phyloP scores from a whole-genome alignment of 2,888 invertebrate genomes.

The Synanthedon andrenaeformis region DNA sequence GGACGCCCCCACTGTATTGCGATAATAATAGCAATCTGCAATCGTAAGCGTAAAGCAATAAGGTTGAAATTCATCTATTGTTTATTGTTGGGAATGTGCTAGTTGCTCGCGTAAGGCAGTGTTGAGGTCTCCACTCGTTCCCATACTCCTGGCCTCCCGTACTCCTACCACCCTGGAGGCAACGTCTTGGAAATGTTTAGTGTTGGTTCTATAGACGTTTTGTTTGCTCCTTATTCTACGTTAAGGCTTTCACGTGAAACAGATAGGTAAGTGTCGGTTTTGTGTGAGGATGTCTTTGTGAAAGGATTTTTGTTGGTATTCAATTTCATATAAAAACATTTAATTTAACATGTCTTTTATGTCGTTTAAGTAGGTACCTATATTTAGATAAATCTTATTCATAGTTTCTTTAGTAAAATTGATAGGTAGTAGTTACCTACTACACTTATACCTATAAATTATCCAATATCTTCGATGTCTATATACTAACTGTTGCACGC shows the following conservation, averaged over 20 bases:
- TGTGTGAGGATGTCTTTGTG: slow-evolving; percentile 9
- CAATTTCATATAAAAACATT: not conserved
- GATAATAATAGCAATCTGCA: too few species aligned
- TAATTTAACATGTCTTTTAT: not conserved
- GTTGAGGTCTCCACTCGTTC: slow-evolving; percentile 17
- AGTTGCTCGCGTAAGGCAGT: slow-evolving; percentile 13
- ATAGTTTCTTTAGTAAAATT: not conserved
- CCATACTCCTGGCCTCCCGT: slow-evolving; percentile 13
- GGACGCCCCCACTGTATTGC: slow-evolving; percentile 16
- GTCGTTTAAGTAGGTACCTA: not conserved
- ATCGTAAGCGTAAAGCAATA: too few species aligned
- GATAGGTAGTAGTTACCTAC: not conserved
- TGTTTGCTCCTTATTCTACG: slow-evolving; percentile 48
- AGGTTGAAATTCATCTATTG: slow-evolving; percentile 12
- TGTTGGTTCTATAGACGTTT: slow-evolving; percentile 54
- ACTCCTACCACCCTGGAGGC: slow-evolving; percentile 22
- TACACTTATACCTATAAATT: too few species aligned
- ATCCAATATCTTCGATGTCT: too few species aligned
- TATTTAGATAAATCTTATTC: not conserved
- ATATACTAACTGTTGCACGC: too few species aligned
- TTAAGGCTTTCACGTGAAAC: slow-evolving; percentile 37
- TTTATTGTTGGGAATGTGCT: slow-evolving; percentile 6
- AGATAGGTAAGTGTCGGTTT: slow-evolving; percentile 26
- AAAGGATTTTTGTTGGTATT: not conserved
- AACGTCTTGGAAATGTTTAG: slow-evolving; percentile 62